Percentiles rank a stretch among this genome's conserved stretches.
These are phyloP conservation scores for Glandiceps talaboti DNA, from an alignment of 53 echinoderm and acorn worm genomes.

Conservation along the genomic window DNA sequence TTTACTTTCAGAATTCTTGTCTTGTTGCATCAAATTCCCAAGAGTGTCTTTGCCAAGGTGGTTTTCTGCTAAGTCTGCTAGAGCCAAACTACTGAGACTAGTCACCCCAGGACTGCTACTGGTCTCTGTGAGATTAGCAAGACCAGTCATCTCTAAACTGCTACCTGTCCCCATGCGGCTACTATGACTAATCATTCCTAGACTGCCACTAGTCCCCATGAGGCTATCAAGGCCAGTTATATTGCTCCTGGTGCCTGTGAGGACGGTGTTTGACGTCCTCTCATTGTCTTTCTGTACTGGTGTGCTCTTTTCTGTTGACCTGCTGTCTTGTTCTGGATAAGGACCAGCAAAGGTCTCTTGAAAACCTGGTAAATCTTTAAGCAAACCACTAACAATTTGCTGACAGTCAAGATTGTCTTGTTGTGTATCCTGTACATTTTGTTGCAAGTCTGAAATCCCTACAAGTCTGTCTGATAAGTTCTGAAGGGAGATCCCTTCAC, in stretches of 20 bases:
- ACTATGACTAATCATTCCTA: neutral
- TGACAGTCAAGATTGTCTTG: neutral
- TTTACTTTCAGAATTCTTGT: neutral
- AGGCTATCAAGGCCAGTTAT: neutral
- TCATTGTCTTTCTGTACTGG: neutral
- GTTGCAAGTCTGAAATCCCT: too few relatives aligned
- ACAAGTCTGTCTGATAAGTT: neutral
- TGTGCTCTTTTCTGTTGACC: too few relatives aligned
- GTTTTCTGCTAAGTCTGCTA: slow-evolving; percentile 20
- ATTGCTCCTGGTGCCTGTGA: neutral
- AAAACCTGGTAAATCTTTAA: neutral
- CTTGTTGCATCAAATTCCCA: neutral
- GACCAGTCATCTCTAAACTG: neutral
- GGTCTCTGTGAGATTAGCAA: neutral
- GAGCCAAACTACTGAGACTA: slow-evolving; percentile 2
- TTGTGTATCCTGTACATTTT: neutral
- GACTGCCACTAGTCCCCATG: neutral
- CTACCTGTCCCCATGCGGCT: neutral
- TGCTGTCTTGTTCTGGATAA: too few relatives aligned
- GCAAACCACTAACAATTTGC: neutral
- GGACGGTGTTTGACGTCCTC: neutral
- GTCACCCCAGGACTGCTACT: neutral
- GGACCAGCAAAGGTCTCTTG: too few relatives aligned
- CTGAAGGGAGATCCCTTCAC: neutral
- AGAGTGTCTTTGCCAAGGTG: neutral